These are phyloP conservation scores for Synodontis membranacea DNA, from an alignment of 2,113 vertebrate genomes.

Conservation along the genomic window DNA sequence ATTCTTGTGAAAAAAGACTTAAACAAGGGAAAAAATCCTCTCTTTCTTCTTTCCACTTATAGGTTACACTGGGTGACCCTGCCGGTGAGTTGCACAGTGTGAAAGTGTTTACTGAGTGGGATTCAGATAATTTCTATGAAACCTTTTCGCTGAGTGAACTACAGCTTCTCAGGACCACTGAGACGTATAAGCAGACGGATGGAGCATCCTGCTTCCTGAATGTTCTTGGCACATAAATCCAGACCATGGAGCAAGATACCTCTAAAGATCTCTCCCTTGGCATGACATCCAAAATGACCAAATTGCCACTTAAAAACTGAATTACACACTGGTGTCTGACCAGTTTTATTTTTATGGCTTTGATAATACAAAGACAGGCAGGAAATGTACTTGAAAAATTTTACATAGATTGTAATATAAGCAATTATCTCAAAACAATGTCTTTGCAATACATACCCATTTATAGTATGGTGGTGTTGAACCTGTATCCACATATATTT, in stretches of 20 bases:
- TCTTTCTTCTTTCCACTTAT: neutral
- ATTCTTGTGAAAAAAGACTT: constrained; percentile 27
- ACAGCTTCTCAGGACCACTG: constrained; percentile 26
- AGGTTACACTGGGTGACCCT: constrained; percentile 59
- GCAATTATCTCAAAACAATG: no score
- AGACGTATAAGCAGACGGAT: constrained; percentile 58
- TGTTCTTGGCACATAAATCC: constrained; percentile 62
- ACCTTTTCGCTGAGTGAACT: constrained; percentile 55
- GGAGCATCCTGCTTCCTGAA: constrained; percentile 75
- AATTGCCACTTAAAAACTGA: neutral
- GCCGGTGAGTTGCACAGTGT: constrained; percentile 58
- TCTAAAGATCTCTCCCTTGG: neutral
- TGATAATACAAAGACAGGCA: no score
- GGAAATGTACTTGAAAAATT: no score
- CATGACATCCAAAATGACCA: constrained; percentile 12
- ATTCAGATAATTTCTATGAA: constrained; percentile 64
- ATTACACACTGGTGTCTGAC: neutral
- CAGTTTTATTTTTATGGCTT: no score
- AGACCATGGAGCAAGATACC: constrained; percentile 64
- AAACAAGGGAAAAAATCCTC: neutral
- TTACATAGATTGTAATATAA: no score
- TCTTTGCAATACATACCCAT: no score
- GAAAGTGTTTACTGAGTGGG: constrained; percentile 63
- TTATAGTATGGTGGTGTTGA: neutral
- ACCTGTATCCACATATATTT: neutral